Percentiles rank a stretch among this genome's conserved stretches.
phyloP scores from a whole-genome alignment of 2,888 invertebrate species.

The Meteorus colon region DNA sequence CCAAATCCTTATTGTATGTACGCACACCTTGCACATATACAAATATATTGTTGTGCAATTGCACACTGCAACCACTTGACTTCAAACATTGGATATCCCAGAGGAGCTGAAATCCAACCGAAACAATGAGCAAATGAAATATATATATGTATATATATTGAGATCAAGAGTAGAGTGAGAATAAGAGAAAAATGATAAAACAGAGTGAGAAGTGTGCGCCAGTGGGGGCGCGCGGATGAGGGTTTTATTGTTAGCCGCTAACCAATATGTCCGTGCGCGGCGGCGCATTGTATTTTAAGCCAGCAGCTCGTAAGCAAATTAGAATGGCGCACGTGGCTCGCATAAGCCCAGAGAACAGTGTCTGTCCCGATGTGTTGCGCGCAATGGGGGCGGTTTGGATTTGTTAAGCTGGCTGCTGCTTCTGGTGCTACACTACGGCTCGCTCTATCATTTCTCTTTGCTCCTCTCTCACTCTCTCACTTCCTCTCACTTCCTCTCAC shows the following conservation, averaged over 20 bases:
- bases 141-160: constrained; percentile 1
- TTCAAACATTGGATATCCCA: constrained; percentile 22
- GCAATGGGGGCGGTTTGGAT: constrained; percentile 54
- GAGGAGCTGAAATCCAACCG: constrained; percentile 23
- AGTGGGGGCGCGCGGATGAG: constrained; percentile 29
- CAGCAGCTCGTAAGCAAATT: constrained; percentile 67
- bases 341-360: constrained; percentile 61
- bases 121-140: constrained; percentile 25
- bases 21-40: not conserved
- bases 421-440: not conserved
- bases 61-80: constrained; percentile 20
- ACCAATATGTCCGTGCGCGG: constrained; percentile 47
- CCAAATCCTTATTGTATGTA: not conserved
- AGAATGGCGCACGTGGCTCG: constrained; percentile 68
- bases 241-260: constrained; percentile 46
- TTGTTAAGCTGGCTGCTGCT: constrained; percentile 56
- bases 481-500: not conserved
- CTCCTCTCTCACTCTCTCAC: not conserved
- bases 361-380: constrained; percentile 50
- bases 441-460: not conserved
- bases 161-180: constrained; percentile 55
- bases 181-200: constrained; percentile 32
- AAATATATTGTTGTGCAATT: constrained; percentile 24
- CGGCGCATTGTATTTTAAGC: constrained; percentile 47
- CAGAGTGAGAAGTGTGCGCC: constrained; percentile 35